A percentile compares a stretch with the other conserved stretches of the same genome.
Evolutionary conservation across 2,888 invertebrate genomes (phyloP).

Genomic region (Ectobius pallidus): DNA sequence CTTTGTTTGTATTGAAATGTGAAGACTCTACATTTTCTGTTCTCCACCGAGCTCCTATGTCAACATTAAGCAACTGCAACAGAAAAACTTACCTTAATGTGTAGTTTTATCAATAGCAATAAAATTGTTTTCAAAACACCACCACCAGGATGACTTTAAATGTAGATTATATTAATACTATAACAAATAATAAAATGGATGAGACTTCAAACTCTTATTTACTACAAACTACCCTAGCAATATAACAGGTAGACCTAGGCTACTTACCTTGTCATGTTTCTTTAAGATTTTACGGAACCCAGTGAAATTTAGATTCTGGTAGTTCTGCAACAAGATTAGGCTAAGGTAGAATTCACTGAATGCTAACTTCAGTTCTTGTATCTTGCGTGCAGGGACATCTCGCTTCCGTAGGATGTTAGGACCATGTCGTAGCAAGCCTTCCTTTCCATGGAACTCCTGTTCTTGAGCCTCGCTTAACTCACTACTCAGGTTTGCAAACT

Average conservation of each 20-base stretch:
- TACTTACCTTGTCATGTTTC: constrained; percentile 88
- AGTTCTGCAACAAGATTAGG: constrained; percentile 84
- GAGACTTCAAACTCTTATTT: too few species aligned
- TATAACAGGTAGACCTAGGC: too few species aligned
- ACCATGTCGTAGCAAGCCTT: constrained; percentile 41
- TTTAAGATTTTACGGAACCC: constrained; percentile 90
- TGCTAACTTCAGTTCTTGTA: constrained; percentile 83
- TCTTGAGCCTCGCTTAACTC: constrained; percentile 65
- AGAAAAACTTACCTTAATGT: too few species aligned
- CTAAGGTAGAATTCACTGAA: constrained; percentile 91
- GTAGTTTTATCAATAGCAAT: too few species aligned
- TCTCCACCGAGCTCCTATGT: constrained; percentile 78
- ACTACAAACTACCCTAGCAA: too few species aligned
- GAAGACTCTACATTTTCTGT: constrained; percentile 80
- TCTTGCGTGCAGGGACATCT: constrained; percentile 66
- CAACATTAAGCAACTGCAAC: constrained; percentile 65
- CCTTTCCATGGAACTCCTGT: constrained; percentile 43
- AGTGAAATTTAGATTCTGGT: constrained; percentile 86
- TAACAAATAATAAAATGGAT: too few species aligned
- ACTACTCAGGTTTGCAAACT: constrained; percentile 74
- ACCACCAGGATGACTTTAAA: too few species aligned
- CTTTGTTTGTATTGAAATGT: constrained; percentile 83
- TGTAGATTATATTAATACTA: too few species aligned
- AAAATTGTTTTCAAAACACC: too few species aligned
- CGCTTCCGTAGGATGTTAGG: constrained; percentile 49